phyloP scores from a whole-genome alignment of 2,797 vertebrate genomes.

The Phataginus tricuspis region DNA sequence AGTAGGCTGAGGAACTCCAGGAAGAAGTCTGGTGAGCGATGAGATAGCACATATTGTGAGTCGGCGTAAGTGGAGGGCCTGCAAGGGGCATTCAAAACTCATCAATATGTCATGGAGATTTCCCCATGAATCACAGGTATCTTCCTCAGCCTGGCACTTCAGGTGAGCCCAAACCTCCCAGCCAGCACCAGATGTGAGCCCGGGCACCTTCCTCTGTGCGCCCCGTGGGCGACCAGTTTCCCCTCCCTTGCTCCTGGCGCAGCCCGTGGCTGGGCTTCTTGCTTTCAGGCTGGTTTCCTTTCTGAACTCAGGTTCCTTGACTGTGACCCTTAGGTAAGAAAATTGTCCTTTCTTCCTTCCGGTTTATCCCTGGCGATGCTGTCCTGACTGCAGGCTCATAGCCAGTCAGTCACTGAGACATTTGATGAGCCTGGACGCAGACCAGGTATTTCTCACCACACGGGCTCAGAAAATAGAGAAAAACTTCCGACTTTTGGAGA shows the following conservation, averaged over 20 bases:
- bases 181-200: not conserved
- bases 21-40: not conserved
- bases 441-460: not conserved
- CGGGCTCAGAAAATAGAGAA: not conserved
- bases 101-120: not conserved
- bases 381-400: not conserved
- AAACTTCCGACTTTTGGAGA: not conserved
- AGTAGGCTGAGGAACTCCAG: too few species aligned
- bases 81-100: not conserved
- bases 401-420: not conserved
- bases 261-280: not conserved
- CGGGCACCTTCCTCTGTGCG: not conserved
- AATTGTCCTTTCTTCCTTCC: not conserved
- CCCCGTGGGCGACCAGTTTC: too few species aligned
- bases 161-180: not conserved
- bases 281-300: not conserved
- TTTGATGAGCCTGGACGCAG: not conserved
- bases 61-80: too few species aligned
- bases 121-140: not conserved
- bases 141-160: not conserved
- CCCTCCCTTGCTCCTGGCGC: not conserved
- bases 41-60: accelerated
- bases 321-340: not conserved
- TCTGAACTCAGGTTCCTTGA: not conserved
- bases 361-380: not conserved